phyloP scores from a whole-genome alignment of 2,888 invertebrate species.

The Pachymerium ferrugineum region DNA sequence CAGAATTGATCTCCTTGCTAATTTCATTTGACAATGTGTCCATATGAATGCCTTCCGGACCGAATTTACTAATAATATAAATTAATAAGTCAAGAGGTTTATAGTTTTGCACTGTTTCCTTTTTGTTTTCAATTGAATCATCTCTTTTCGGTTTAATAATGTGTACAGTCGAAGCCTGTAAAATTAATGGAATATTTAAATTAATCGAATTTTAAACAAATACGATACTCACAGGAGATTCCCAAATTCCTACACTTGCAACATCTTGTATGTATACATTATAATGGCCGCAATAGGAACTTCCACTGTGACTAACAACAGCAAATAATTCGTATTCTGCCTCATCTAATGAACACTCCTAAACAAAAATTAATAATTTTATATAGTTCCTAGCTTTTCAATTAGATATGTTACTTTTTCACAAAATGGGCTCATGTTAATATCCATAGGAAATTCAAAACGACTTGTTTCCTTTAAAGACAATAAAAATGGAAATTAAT shows the following conservation, averaged over 20 bases:
- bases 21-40: constrained; percentile 42
- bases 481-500: constrained; percentile 29
- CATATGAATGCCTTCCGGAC: neutral
- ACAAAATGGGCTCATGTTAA: constrained; percentile 46
- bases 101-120: neutral
- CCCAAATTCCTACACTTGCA: constrained; percentile 46
- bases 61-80: constrained; percentile 32
- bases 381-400: neutral
- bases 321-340: constrained; percentile 47
- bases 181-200: too few species aligned
- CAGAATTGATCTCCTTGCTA: constrained; percentile 44
- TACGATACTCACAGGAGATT: constrained; percentile 45
- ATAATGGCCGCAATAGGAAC: constrained; percentile 49
- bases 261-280: constrained; percentile 48
- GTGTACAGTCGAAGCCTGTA: constrained; percentile 28
- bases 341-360: constrained; percentile 37
- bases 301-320: constrained; percentile 48
- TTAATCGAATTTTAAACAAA: too few species aligned
- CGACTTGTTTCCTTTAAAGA: constrained; percentile 45
- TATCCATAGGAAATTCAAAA: constrained; percentile 45
- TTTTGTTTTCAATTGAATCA: neutral
- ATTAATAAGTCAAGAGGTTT: constrained; percentile 14
- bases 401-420: constrained; percentile 39
- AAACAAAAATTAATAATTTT: constrained; percentile 32
- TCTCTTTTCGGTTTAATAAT: neutral